Base-by-base conservation (phyloP, 2,797 vertebrate genomes). In the Gymnothorax reevesii region DNA sequence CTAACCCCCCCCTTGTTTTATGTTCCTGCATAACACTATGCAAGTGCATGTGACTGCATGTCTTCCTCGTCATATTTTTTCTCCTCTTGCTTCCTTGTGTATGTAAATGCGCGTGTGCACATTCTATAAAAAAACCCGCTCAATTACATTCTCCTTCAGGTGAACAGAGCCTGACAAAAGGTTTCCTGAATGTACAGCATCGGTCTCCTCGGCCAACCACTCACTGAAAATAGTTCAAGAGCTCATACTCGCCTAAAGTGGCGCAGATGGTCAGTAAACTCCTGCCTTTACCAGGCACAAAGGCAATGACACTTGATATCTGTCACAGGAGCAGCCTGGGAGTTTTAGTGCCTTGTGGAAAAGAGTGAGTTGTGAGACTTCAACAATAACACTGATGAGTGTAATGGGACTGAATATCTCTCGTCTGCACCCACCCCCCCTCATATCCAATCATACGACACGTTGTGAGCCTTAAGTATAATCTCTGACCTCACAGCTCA, bases 251-350 rank as follows among this genome's bases (percentile, higher is more conserved):
- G 86, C 87, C 87, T 90, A 90, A 89, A 89, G 87, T 84, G 82
- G 83, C 64, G 89, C 90, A 87, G 83, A 87, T 86, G 87, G 85
- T 77, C 87, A 57, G 57, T 89, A 89, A 87, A 83, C 75, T 86
- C 87, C 87, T 87, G 84, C 89, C 89, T 90, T 89, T 82, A 71
- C 87, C 90, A 88, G 90, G 92, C 92, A 92, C 75, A 91, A 90
- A 79, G 89, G 92, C 90, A 42, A 89, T 92, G 94, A 93, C 93
- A 96, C 94, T 93, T 94, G 94, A 95, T 93, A 94, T 93, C 91
- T 88, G 89, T 93, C 89, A 83, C 80, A 91, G 91, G 93, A 94
- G 88, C 89, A 87, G 82, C 90, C 87, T 90, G 52, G 60, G 27
- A 49, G 62, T 60, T 57, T 84, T 57, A 62, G 55, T 25, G 42